Percentiles rank a stretch among this genome's conserved stretches.
phyloP scores from a whole-genome alignment of 2,797 vertebrate genomes.

The Triplophysa yarkandensis region DNA sequence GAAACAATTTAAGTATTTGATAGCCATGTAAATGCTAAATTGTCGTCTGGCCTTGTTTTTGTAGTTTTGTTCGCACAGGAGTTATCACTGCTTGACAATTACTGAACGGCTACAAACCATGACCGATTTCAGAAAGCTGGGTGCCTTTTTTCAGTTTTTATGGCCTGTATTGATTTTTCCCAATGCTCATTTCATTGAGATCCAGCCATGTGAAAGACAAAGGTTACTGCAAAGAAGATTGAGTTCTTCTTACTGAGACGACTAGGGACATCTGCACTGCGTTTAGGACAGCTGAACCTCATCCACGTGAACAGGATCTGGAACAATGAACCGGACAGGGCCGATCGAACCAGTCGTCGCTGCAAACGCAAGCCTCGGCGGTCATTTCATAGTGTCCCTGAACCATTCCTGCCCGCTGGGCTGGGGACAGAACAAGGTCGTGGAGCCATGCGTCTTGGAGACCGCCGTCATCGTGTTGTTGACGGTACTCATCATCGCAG shows the following conservation, averaged over 20 bases:
- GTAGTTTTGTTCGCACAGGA: slow-evolving; percentile 51
- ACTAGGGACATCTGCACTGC: slow-evolving; percentile 59
- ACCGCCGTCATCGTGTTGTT: slow-evolving; percentile 91
- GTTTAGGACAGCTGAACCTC: slow-evolving; percentile 56
- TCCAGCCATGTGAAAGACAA: slow-evolving; percentile 75
- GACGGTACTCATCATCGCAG: slow-evolving; percentile 92
- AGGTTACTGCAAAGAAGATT: slow-evolving; percentile 25
- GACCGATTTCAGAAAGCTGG: slow-evolving; percentile 66
- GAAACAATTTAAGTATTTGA: slow-evolving; percentile 61
- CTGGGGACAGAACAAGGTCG: slow-evolving; percentile 85
- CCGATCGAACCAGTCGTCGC: slow-evolving; percentile 77
- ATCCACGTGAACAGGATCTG: slow-evolving; percentile 63
- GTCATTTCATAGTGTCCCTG: slow-evolving; percentile 72
- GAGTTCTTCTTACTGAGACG: slow-evolving; percentile 64
- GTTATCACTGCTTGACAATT: slow-evolving; percentile 56
- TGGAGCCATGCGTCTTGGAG: slow-evolving; percentile 92
- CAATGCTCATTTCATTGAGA: slow-evolving; percentile 77
- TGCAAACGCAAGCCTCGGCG: slow-evolving; percentile 78
- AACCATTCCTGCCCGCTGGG: slow-evolving; percentile 94
- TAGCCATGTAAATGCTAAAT: slow-evolving; percentile 59
- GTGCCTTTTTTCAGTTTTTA: slow-evolving; percentile 51
- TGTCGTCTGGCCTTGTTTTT: slow-evolving; percentile 9
- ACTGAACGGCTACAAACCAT: slow-evolving; percentile 66
- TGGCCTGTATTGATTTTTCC: slow-evolving; percentile 71
- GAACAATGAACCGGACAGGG: slow-evolving; percentile 91